Evolutionary conservation across 2,888 invertebrate genomes (phyloP).

Genomic region (Dusona sp.): DNA sequence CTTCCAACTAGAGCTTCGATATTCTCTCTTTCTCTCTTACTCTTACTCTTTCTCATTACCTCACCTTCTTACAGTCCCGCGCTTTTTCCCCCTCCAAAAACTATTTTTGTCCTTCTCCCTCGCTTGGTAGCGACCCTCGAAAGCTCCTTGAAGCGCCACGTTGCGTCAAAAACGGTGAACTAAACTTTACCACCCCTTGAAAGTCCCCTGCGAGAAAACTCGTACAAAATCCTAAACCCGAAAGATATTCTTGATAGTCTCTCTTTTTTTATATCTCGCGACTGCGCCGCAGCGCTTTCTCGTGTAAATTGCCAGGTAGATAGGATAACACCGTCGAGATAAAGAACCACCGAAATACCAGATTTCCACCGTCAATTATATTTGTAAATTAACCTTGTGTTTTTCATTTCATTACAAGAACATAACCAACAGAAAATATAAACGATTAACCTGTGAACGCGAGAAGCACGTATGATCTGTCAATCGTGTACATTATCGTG

Average conservation of each 20-base stretch:
- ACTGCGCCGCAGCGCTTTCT: slow-evolving; percentile 47
- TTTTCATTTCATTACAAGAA: neutral
- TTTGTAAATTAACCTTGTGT: neutral
- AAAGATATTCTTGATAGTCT: slow-evolving; percentile 36
- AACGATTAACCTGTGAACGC: neutral
- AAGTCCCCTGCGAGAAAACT: slow-evolving; percentile 26
- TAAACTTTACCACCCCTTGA: slow-evolving; percentile 8
- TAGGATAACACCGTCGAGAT: neutral
- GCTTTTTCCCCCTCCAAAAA: slow-evolving; percentile 4
- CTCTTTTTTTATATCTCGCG: slow-evolving; percentile 27
- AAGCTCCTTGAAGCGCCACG: slow-evolving; percentile 17
- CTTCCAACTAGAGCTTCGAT: neutral
- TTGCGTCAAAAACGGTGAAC: slow-evolving; percentile 22
- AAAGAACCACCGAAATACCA: neutral
- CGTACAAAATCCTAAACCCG: slow-evolving; percentile 19
- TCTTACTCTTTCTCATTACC: neutral
- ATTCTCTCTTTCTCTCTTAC: slow-evolving; percentile 11
- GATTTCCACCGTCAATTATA: neutral
- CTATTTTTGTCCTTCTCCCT: slow-evolving; percentile 9
- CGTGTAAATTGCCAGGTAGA: slow-evolving; percentile 51
- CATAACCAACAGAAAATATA: neutral
- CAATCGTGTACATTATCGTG: neutral
- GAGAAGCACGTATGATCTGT: neutral
- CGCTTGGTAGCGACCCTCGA: slow-evolving; percentile 41
- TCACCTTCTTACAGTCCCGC: neutral